Base-by-base conservation (phyloP, 30 jellyfish, hydroid and myxozoan genomes). In the Chrysaora quinquecirrha region DNA sequence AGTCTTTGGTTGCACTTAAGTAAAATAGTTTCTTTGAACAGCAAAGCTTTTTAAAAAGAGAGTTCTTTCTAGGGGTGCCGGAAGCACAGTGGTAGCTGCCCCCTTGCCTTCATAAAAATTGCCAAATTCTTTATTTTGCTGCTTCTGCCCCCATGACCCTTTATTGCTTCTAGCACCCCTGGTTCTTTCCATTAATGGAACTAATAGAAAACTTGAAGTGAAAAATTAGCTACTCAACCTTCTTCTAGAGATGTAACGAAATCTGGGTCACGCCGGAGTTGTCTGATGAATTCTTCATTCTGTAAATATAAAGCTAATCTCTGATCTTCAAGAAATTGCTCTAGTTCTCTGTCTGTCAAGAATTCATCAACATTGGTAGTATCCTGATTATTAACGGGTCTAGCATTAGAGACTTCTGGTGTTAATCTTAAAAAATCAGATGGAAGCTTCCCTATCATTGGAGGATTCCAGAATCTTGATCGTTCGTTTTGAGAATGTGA, bases 251-350 rank as follows among this genome's bases (percentile, higher is more conserved):
- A 86, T 72, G 73, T 34, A 18, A 94, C 90, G 71, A 94, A 94
- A 21, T 94, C 99, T 48, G 90, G 94, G 83, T 94, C 94, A 24
- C 74, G 88, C 49, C 99, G 43, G n/a, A 94, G 89, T 64, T 94
- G 93, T 1, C 99, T 81, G 79, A 94, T 74, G 72, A 94, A 94
- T 76, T 94, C 99, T 61, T 94, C 97, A 72, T 94, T 94, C 50
- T 94, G 99, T 52, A 94, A 80, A 78, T 87, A 94, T 95, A 94
- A 66, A 4, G 99, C 99, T 23, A 94, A 78, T 62, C 82, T 94
- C 58, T 94, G 97, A 66, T 94, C 99, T 73, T 94, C 99, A 34
- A 94, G 66, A 63, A 76, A 94, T 62, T 95, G 93, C 60, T 94
- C 99, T 18, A 94, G 64, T 34, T 94, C 93, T 4, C 75, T 83